phyloP scores from a whole-genome alignment of 2,113 vertebrate species.

The Cryptomyrus ogoouensis region DNA sequence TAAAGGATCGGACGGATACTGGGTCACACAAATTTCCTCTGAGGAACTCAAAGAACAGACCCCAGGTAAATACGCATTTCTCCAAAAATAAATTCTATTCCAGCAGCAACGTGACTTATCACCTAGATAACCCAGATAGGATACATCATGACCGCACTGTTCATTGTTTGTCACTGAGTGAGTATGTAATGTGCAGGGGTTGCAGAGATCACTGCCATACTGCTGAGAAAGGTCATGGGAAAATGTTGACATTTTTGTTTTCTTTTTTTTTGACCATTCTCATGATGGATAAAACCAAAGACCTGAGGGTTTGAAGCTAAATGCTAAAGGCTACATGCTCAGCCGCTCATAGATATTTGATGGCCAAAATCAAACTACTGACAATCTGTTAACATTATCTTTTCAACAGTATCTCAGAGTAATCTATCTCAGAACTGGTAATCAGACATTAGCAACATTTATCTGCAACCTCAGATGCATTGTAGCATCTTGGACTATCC shows the following conservation, averaged over 20 bases:
- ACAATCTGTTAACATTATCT: background rate
- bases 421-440: background rate
- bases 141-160: background rate
- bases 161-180: background rate
- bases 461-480: background rate
- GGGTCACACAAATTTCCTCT: background rate
- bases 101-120: background rate
- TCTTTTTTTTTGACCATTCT: background rate
- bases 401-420: background rate
- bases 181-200: background rate
- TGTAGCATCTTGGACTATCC: background rate
- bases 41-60: background rate
- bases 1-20: background rate
- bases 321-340: background rate
- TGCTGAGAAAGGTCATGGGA: background rate
- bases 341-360: background rate
- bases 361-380: background rate
- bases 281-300: background rate
- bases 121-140: background rate
- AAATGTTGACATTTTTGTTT: background rate
- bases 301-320: background rate
- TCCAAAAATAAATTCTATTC: background rate
- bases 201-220: background rate
- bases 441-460: background rate
- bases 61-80: background rate